These are phyloP conservation scores for Ectropis grisescens DNA, from an alignment of 1,140 invertebrate genomes.

Conservation along the genomic window DNA sequence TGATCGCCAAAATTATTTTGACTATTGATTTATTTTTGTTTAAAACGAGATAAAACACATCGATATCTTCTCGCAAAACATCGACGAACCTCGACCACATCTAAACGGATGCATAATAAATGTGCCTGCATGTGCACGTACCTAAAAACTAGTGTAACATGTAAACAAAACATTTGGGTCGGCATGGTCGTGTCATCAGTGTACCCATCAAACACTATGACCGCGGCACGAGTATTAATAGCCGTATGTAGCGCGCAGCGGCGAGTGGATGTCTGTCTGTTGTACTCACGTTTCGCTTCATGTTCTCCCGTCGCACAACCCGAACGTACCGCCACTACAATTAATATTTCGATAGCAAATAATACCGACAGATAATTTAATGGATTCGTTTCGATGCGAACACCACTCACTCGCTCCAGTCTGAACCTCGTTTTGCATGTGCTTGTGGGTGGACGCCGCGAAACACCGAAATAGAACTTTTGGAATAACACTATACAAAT, in stretches of 20 bases:
- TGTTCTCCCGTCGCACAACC: conserved; percentile 27
- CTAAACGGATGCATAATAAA: no score
- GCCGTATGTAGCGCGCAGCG: conserved; percentile 3
- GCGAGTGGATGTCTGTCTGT: no score
- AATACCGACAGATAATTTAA: conserved; percentile 23
- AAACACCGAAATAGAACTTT: conserved; percentile 61
- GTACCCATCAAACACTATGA: conserved; percentile 25
- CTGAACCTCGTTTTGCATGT: conserved; percentile 30
- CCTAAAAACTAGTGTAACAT: conserved; percentile 8
- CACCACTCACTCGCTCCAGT: conserved; percentile 33
- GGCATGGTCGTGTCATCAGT: conserved; percentile 23
- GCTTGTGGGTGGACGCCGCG: conserved; percentile 46
- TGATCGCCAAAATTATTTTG: no score
- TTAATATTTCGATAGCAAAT: conserved; percentile 2
- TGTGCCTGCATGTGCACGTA: no score
- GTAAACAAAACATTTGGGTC: conserved; percentile 30
- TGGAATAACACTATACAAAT: conserved; percentile 62
- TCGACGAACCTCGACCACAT: no score
- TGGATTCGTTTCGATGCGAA: conserved; percentile 35
- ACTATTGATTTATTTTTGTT: no score
- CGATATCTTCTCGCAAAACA: no score
- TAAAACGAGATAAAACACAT: no score
- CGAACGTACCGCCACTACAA: not conserved
- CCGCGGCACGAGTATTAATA: no score
- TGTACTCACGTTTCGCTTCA: conserved; percentile 62